Conservation (phyloP, 2,797 vertebrate genomes). For the Sebastiscus tertius region DNA sequence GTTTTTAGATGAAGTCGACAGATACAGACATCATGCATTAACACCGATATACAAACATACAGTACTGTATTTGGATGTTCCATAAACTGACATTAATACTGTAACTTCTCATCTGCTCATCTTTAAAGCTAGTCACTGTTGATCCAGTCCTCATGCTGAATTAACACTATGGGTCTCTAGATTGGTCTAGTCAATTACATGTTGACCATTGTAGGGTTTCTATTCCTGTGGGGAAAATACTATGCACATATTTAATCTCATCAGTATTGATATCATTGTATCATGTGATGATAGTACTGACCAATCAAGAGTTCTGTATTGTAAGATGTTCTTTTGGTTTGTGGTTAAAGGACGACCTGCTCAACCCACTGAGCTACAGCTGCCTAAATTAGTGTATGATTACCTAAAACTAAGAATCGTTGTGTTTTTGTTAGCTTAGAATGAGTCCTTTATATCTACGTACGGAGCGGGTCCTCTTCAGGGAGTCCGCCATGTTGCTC, state of each 20-base stretch:
- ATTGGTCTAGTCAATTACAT: constrained; percentile 5
- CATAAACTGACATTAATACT: neutral
- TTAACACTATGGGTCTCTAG: neutral
- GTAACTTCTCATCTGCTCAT: neutral
- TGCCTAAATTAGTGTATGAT: no score
- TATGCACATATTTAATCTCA: neutral
- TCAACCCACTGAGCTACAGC: no score
- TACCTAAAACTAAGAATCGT: no score
- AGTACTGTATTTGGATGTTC: constrained; percentile 2
- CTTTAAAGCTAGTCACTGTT: neutral
- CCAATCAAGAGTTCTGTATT: neutral
- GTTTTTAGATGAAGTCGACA: constrained; percentile 37
- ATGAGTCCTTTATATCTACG: no score
- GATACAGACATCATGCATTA: neutral
- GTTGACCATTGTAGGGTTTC: neutral
- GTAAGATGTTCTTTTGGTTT: constrained; percentile 5
- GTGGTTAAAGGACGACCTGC: no score
- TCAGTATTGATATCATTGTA: neutral
- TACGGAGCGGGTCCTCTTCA: no score
- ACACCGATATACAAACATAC: constrained; percentile 5
- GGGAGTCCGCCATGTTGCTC: no score
- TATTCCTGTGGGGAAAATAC: neutral
- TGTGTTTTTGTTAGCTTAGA: no score
- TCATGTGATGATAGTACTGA: neutral
- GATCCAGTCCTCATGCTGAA: neutral